Base-by-base conservation (phyloP, 1,140 invertebrate genomes). In the Hormaphis cornu region DNA sequence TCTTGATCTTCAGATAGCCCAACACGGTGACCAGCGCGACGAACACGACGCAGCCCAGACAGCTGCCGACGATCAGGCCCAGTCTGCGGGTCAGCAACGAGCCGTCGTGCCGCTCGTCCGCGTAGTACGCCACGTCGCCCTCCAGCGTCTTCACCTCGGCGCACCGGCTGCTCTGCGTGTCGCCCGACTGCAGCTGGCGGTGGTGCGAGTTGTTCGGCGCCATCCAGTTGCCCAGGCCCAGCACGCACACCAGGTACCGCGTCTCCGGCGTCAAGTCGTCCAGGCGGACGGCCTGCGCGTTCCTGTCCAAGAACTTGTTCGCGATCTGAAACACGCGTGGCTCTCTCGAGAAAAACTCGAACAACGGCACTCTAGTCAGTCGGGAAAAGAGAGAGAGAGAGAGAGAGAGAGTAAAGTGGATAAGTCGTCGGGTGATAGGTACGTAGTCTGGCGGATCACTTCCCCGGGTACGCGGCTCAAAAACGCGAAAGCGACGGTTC, bases 1-100 rank as follows among this genome's bases (percentile, higher is more conserved):
- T 91, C 76, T 91, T 91, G 71, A 91, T 83, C 76, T 92, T 90
- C 72, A 92, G 83, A 76, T 91, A 92, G 20, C 89, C 89, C n/a
- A 93, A 79, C 28, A 89, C 84, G 1, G 89, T 88, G 2, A 91
- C 86, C 70, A 92, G 81, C 1, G 91, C 84, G 20, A 93, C 81
- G 74, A 93, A 91, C 8, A 93, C 88, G 20, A 91, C 84, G 75
- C 90, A 88, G 69, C 89, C 90, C 83, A 93, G 86, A 71, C 87
- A 89, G 75, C 87, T 88, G 40, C 90, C 90, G 7, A 93, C 86
- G 63, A 93, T 90, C 40, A 93, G 83, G 20, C 90, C 90, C 18
- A 94, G 78, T 69, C 90, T 81, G 40, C 89, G 81, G 0, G 89
- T 89, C 9, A 91, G 78, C 69, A 91, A 85, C 24, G 74, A 81